phyloP scores from a whole-genome alignment of 1,140 invertebrate species.

The Ceratina calcarata region DNA sequence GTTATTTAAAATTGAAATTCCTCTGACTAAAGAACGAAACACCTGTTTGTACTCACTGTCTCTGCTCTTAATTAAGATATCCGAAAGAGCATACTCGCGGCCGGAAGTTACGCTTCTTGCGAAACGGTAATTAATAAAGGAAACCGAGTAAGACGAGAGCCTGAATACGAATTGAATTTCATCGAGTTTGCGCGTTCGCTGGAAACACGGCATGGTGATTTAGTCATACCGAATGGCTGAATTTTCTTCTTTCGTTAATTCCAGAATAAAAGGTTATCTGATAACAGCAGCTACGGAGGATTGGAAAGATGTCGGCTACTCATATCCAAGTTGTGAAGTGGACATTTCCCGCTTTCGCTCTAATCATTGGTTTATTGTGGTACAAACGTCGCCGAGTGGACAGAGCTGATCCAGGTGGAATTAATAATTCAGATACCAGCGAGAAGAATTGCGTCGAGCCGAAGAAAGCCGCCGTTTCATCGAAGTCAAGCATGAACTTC shows the following conservation, averaged over 20 bases:
- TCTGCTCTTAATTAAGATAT: constrained; percentile 13
- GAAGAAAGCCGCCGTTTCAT: not conserved
- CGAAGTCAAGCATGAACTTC: not conserved
- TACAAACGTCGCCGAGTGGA: constrained; percentile 78
- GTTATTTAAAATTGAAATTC: not conserved
- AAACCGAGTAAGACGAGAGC: constrained; percentile 30
- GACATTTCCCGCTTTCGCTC: constrained; percentile 76
- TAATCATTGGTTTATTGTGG: constrained; percentile 79
- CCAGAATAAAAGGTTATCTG: constrained; percentile 54
- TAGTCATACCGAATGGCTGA: not conserved
- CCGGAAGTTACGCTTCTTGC: constrained; percentile 37
- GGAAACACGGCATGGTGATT: not conserved
- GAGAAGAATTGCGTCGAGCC: not conserved
- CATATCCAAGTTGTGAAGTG: constrained; percentile 75
- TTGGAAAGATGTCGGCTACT: constrained; percentile 70
- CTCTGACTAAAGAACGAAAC: not conserved
- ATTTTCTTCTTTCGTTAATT: constrained; percentile 44
- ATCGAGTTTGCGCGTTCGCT: constrained; percentile 2
- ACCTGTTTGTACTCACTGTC: constrained; percentile 3
- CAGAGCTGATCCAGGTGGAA: constrained; percentile 79
- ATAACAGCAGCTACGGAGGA: constrained; percentile 72
- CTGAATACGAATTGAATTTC: constrained; percentile 29
- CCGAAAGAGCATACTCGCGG: not conserved
- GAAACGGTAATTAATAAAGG: constrained; percentile 42
- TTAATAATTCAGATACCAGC: constrained; percentile 25